Conservation (phyloP, 2,113 vertebrate species). For the Dasyurus viverrinus region DNA sequence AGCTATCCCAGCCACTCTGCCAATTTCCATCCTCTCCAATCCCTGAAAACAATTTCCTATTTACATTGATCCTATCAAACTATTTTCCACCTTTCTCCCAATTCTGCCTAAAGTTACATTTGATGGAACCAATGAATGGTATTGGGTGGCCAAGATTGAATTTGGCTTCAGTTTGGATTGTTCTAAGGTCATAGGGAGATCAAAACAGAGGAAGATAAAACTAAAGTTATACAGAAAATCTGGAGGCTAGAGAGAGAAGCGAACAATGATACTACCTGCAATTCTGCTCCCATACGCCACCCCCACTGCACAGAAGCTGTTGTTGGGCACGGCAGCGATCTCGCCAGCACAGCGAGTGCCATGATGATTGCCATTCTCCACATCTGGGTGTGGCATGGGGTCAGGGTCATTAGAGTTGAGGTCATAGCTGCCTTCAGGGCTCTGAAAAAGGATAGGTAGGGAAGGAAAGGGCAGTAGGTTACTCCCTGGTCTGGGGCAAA, state of each 20-base stretch:
- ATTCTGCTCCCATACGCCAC: constrained; percentile 95
- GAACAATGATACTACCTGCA: constrained; percentile 86
- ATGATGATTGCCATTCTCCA: constrained; percentile 93
- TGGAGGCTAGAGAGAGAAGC: accelerated
- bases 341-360: constrained; percentile 97
- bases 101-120: not conserved
- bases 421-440: constrained; percentile 97
- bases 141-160: not conserved
- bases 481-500: constrained; percentile 2
- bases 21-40: not conserved
- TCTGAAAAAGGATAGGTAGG: constrained; percentile 80
- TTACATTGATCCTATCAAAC: not conserved
- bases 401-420: constrained; percentile 97
- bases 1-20: not conserved
- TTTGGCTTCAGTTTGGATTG: not conserved
- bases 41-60: not conserved
- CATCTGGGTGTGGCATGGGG: constrained; percentile 95
- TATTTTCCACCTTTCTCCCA: not conserved
- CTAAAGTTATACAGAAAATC: not conserved
- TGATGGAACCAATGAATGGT: not conserved
- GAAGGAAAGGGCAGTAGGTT: not conserved
- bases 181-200: not conserved
- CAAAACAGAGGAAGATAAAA: not conserved
- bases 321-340: constrained; percentile 95
- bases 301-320: constrained; percentile 96